Conservation (phyloP, 35 echinoderm and acorn worm genomes). For the Stichopus chloronotus region DNA sequence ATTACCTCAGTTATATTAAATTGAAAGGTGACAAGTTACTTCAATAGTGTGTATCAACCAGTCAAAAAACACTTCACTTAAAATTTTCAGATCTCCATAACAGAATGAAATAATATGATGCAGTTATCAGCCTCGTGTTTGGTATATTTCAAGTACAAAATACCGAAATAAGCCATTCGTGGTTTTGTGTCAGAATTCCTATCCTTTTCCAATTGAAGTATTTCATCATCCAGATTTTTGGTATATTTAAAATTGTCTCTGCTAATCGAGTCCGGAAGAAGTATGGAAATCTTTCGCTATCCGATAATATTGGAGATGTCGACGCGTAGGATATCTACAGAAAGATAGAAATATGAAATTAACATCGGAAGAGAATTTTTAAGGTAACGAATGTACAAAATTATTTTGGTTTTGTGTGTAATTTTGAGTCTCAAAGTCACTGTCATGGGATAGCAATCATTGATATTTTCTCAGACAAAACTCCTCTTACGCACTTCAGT, state of each 20-base stretch:
- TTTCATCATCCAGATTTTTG: constrained; percentile 68
- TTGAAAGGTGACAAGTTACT: too few relatives aligned
- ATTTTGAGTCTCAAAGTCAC: too few relatives aligned
- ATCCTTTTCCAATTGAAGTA: constrained; percentile 77
- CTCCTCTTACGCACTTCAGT: too few relatives aligned
- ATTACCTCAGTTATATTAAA: too few relatives aligned
- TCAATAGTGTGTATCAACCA: too few relatives aligned
- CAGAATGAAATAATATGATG: neutral
- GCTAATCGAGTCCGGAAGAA: constrained; percentile 85
- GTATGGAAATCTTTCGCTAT: constrained; percentile 74
- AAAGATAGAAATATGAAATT: neutral
- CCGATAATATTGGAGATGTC: constrained; percentile 75
- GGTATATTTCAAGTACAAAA: neutral
- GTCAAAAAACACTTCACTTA: too few relatives aligned
- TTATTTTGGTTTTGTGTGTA: too few relatives aligned
- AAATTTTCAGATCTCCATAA: neutral
- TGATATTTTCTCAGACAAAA: too few relatives aligned
- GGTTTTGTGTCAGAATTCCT: constrained; percentile 79
- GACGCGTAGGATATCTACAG: constrained; percentile 78
- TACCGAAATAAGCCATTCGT: constrained; percentile 86
- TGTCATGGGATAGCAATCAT: too few relatives aligned
- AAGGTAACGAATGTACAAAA: too few relatives aligned
- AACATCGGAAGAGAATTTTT: too few relatives aligned
- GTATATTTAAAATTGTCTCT: constrained; percentile 67
- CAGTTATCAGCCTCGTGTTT: too few relatives aligned